Percentiles rank a stretch among this genome's conserved stretches.
phyloP scores from a whole-genome alignment of 1,140 invertebrate species.

The silkworm (Bombyx mori) region ASM3026992v2 NC_085129.1:7062501-7063000 shows the following conservation, averaged over 20 bases:
- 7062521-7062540: too few relatives aligned
- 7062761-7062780: neutral
- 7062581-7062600: conserved; percentile 2
- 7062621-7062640: conserved; percentile 35
- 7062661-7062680: conserved; percentile 20
- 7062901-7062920: neutral
- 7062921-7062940: too few relatives aligned
- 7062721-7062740: neutral
- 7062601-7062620: conserved; percentile 5
- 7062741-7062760: neutral
- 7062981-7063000: too few relatives aligned
- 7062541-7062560: too few relatives aligned
- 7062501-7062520: too few relatives aligned
- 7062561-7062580: conserved; percentile 1
- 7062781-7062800: conserved; percentile 3
- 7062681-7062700: conserved; percentile 36
- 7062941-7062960: too few relatives aligned
- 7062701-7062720: conserved; percentile 13
- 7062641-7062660: conserved; percentile 30
- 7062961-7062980: too few relatives aligned
- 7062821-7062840: conserved; percentile 52
- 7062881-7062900: conserved; percentile 10
- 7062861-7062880: conserved; percentile 25
- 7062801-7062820: conserved; percentile 11
- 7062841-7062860: conserved; percentile 29